These are phyloP conservation scores for Ooceraea biroi DNA, from an alignment of 1,140 invertebrate species.

Conservation along the genomic window DNA sequence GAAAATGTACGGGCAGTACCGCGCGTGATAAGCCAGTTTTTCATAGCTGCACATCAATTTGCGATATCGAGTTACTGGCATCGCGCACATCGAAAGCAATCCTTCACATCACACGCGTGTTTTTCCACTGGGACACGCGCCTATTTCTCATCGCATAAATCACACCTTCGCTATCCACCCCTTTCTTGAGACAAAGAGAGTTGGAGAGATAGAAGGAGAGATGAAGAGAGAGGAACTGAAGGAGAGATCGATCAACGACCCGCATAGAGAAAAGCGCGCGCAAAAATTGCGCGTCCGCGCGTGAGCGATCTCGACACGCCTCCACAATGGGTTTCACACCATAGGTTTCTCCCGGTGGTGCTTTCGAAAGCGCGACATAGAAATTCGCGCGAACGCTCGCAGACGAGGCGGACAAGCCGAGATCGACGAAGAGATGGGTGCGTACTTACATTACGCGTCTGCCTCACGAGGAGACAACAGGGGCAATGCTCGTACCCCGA, in stretches of 20 bases:
- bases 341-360: slow-evolving; percentile 5
- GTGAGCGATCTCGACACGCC: slow-evolving; percentile 53
- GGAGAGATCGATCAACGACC: slow-evolving; percentile 27
- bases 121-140: slow-evolving; percentile 22
- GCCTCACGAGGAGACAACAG: slow-evolving; percentile 51
- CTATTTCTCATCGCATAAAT: slow-evolving; percentile 40
- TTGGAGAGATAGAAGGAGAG: not conserved
- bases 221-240: not conserved
- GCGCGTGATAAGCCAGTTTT: slow-evolving; percentile 32
- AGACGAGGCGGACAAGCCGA: no score
- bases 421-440: slow-evolving; percentile 20
- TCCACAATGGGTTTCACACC: slow-evolving; percentile 35
- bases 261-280: slow-evolving; percentile 30
- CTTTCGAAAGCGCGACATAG: slow-evolving; percentile 28
- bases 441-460: slow-evolving; percentile 7
- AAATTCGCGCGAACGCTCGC: slow-evolving; percentile 8
- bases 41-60: slow-evolving; percentile 50
- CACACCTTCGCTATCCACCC: slow-evolving; percentile 24
- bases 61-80: slow-evolving; percentile 47
- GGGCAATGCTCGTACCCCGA: slow-evolving; percentile 23
- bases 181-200: slow-evolving; percentile 20
- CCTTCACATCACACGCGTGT: slow-evolving; percentile 15
- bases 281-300: slow-evolving; percentile 28
- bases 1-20: slow-evolving; percentile 30
- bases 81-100: slow-evolving; percentile 33